Evolutionary conservation across 2,797 vertebrate genomes (phyloP).

Genomic region (Sus cebifrons): DNA sequence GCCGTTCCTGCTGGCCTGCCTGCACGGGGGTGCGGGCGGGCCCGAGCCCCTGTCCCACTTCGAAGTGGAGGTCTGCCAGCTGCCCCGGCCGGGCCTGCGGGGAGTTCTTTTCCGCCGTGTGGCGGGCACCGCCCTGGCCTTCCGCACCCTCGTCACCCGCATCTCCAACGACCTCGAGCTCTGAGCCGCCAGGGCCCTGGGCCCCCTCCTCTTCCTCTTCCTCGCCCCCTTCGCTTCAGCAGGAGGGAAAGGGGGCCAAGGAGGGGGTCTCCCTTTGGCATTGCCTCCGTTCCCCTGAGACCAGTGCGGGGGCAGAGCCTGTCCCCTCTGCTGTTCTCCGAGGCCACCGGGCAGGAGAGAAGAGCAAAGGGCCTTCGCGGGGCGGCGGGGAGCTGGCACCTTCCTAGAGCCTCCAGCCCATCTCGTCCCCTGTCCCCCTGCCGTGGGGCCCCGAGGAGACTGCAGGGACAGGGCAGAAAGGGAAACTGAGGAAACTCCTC

Average conservation of each 20-base stretch:
- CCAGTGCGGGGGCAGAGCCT: not conserved
- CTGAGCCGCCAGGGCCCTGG: conserved; percentile 85
- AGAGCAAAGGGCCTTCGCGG: not conserved
- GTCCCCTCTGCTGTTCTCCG: not conserved
- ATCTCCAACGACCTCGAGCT: conserved; percentile 96
- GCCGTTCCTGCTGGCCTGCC: conserved; percentile 95
- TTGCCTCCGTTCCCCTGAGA: not conserved
- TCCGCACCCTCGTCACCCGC: conserved; percentile 94
- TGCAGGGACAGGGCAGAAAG: conserved; percentile 27
- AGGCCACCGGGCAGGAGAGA: not conserved
- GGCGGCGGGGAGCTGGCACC: conserved; percentile 52
- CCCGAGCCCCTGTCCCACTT: conserved; percentile 92
- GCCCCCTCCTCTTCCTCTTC: not conserved
- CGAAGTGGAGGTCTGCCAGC: conserved; percentile 95
- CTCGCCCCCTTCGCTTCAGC: not conserved
- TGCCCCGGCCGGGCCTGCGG: conserved; percentile 93
- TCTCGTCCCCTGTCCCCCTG: not conserved
- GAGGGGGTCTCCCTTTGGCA: not conserved
- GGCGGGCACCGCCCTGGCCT: conserved; percentile 94
- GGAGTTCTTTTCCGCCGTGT: conserved; percentile 95
- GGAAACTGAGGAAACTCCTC: conserved; percentile 58
- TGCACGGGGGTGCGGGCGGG: conserved; percentile 92
- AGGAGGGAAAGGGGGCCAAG: not conserved
- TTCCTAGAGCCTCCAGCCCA: conserved; percentile 45
- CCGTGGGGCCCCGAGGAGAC: conserved; percentile 52